phyloP scores from a whole-genome alignment of 23 tunicate genomes.

The Clavelina lepadiformis region DNA sequence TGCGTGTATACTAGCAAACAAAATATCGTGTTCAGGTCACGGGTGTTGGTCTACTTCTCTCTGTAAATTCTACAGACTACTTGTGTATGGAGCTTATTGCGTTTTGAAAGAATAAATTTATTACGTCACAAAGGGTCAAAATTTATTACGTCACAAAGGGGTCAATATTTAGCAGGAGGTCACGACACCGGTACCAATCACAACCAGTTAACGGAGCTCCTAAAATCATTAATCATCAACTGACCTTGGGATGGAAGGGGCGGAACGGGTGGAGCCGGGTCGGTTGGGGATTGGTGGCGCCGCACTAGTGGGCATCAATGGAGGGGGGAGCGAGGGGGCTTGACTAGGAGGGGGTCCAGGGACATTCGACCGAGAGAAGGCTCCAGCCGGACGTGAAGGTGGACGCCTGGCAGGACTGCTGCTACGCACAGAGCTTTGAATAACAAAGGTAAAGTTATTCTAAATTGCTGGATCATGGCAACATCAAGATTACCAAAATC shows the following conservation, averaged over 20 bases:
- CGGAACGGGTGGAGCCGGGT: slow-evolving; percentile 39
- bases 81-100: too few relatives aligned
- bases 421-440: slow-evolving; percentile 63
- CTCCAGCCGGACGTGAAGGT: slow-evolving; percentile 41
- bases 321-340: slow-evolving; percentile 47
- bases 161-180: background rate
- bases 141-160: too few relatives aligned
- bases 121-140: too few relatives aligned
- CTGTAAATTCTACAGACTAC: too few relatives aligned
- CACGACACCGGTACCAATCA: background rate
- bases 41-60: too few relatives aligned
- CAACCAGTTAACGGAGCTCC: background rate
- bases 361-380: slow-evolving; percentile 23
- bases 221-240: background rate
- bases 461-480: too few relatives aligned
- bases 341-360: slow-evolving; percentile 58
- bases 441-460: too few relatives aligned
- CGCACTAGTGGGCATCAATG: slow-evolving; percentile 40
- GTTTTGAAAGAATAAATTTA: too few relatives aligned
- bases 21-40: too few relatives aligned
- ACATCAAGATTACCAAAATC: too few relatives aligned
- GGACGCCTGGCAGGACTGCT: slow-evolving; percentile 61
- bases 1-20: too few relatives aligned
- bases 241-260: slow-evolving; percentile 83
- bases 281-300: slow-evolving; percentile 93